These are phyloP conservation scores for Ceramica pisi DNA, from an alignment of 2,888 invertebrate species.

Conservation along the genomic window DNA sequence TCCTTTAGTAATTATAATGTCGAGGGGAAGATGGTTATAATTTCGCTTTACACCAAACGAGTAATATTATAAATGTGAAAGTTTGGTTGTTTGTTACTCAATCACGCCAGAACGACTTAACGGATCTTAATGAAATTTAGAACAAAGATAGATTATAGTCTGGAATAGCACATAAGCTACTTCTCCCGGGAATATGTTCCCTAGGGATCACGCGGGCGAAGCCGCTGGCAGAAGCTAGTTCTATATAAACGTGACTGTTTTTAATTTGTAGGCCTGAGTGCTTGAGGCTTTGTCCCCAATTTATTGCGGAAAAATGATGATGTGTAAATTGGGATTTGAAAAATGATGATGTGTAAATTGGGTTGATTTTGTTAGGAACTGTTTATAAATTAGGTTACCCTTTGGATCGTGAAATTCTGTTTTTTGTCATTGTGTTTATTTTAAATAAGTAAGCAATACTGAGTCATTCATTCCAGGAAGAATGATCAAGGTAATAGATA, in stretches of 20 bases:
- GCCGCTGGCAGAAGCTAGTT: too few species aligned
- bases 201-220: too few species aligned
- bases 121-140: too few species aligned
- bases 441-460: background rate
- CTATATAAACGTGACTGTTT: slow-evolving; percentile 39
- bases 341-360: slow-evolving; percentile 39
- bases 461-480: slow-evolving; percentile 30
- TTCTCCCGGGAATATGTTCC: too few species aligned
- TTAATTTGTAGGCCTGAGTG: slow-evolving; percentile 32
- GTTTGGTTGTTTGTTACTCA: too few species aligned
- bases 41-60: too few species aligned
- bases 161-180: too few species aligned
- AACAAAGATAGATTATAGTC: too few species aligned
- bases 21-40: too few species aligned
- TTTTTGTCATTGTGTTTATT: background rate
- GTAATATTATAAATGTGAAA: too few species aligned
- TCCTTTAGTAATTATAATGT: too few species aligned
- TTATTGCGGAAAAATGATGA: slow-evolving; percentile 22
- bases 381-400: background rate
- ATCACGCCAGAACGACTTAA: too few species aligned
- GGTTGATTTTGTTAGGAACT: background rate
- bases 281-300: slow-evolving; percentile 20
- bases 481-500: slow-evolving; percentile 39
- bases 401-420: background rate
- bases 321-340: slow-evolving; percentile 31